Evolutionary conservation across 2,797 vertebrate genomes (phyloP).

Genomic region (Leptatherina wallacei): DNA sequence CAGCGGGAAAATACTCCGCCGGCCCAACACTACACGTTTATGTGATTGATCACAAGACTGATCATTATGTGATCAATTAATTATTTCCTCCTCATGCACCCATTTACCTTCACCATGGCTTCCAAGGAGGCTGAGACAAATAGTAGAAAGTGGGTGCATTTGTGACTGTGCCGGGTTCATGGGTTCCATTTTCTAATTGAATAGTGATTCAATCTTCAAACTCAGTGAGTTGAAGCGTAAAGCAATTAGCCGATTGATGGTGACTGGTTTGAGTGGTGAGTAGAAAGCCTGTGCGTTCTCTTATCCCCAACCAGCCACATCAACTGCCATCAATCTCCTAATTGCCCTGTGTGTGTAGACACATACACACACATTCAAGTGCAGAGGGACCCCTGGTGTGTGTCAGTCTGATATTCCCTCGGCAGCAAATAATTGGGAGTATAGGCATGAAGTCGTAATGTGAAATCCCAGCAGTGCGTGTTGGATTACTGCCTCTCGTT

Average conservation of each 20-base stretch:
- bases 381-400: conserved; percentile 44
- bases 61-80: not conserved
- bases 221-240: conserved; percentile 59
- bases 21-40: conserved; percentile 9
- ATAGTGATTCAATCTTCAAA: conserved; percentile 66
- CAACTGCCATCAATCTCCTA: conserved; percentile 68
- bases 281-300: conserved; percentile 4
- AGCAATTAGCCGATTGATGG: conserved; percentile 71
- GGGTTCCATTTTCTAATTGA: conserved; percentile 69
- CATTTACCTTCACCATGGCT: conserved; percentile 56
- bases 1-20: not conserved
- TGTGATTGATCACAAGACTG: conserved; percentile 42
- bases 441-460: conserved; percentile 47
- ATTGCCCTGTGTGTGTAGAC: conserved; percentile 51
- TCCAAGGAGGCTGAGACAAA: conserved; percentile 12
- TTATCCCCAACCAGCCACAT: conserved; percentile 41
- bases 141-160: conserved; percentile 1
- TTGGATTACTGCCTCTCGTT: conserved; percentile 61
- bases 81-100: conserved; percentile 32
- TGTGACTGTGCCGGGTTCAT: conserved; percentile 8
- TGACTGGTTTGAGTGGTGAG: conserved; percentile 31
- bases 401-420: conserved; percentile 67
- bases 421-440: conserved; percentile 60
- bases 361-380: conserved; percentile 25
- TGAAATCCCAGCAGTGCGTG: conserved; percentile 64